Conservation (phyloP, 2,113 vertebrate species). For the Calonectris borealis region DNA sequence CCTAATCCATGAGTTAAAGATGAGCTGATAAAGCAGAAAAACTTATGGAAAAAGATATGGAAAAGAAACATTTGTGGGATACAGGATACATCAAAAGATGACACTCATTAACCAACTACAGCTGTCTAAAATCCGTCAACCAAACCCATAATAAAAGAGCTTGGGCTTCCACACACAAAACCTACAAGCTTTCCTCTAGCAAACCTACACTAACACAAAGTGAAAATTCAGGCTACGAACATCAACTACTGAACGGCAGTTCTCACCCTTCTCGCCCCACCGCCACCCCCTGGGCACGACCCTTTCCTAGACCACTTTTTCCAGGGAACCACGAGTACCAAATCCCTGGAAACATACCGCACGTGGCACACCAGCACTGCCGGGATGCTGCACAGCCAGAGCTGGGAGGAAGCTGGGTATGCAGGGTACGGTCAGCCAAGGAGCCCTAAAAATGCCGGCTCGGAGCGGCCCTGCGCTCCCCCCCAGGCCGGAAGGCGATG, state of each 20-base stretch:
- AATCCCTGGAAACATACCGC: rapidly evolving
- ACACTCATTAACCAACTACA: background rate
- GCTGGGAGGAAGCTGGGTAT: rapidly evolving
- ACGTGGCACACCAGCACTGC: rapidly evolving
- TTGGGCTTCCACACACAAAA: background rate
- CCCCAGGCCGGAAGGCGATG: background rate
- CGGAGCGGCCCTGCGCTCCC: rapidly evolving
- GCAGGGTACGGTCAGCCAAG: rapidly evolving
- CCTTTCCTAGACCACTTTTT: rapidly evolving
- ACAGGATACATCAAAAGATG: background rate
- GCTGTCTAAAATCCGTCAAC: background rate
- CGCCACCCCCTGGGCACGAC: rapidly evolving
- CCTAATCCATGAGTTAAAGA: background rate
- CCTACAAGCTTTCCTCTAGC: background rate
- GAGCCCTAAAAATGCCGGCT: background rate
- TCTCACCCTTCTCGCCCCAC: background rate
- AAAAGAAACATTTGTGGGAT: background rate
- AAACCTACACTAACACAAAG: background rate
- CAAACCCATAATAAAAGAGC: background rate
- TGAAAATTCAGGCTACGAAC: background rate
- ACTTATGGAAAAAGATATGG: background rate
- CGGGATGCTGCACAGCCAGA: background rate
- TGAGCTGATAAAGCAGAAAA: background rate
- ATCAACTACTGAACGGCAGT: rapidly evolving
- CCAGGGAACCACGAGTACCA: rapidly evolving